A percentile compares a stretch with the other conserved stretches of the same genome.
phyloP scores from a whole-genome alignment of 2,797 vertebrate species.

The Anabas testudineus region DNA sequence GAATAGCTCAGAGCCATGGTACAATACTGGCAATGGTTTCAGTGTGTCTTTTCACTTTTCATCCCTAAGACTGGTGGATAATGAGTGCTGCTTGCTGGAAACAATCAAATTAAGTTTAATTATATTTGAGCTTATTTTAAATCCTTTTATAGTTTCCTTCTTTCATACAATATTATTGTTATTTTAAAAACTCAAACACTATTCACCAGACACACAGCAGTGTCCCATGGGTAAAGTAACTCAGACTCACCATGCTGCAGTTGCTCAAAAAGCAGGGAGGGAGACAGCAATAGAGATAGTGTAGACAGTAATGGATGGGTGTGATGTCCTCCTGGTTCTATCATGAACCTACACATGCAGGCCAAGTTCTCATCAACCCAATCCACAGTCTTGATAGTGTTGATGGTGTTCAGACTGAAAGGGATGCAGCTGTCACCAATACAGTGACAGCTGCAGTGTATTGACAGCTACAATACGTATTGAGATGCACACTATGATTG shows the following conservation, averaged over 20 bases:
- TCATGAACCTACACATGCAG: slow-evolving; percentile 10
- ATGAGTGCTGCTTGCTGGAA: slow-evolving; percentile 27
- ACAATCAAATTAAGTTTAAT: slow-evolving; percentile 40
- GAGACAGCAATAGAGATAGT: slow-evolving; percentile 5
- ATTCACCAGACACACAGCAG: slow-evolving; percentile 24
- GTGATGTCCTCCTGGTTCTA: slow-evolving; percentile 14
- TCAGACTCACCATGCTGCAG: neutral
- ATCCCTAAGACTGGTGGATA: slow-evolving; percentile 5
- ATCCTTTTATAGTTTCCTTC: slow-evolving; percentile 24
- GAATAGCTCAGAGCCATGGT: slow-evolving; percentile 17
- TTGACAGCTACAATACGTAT: no score
- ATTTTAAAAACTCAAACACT: slow-evolving; percentile 30
- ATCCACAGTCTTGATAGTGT: slow-evolving; percentile 13
- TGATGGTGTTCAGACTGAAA: slow-evolving; percentile 6
- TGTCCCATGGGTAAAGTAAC: slow-evolving; percentile 40
- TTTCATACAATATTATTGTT: slow-evolving; percentile 34
- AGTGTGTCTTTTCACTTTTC: slow-evolving; percentile 48
- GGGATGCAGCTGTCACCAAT: slow-evolving; percentile 39
- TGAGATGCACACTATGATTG: slow-evolving; percentile 10
- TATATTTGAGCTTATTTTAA: slow-evolving; percentile 42
- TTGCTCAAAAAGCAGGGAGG: slow-evolving; percentile 17
- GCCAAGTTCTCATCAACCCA: slow-evolving; percentile 12
- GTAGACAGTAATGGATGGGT: slow-evolving; percentile 36
- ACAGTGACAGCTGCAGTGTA: no score
- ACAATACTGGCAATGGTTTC: slow-evolving; percentile 48